Evolutionary conservation across 1,140 invertebrate genomes (phyloP), one percentile per base, ranked within the genome.

Genomic region (Saxidomus purpurata): DNA sequence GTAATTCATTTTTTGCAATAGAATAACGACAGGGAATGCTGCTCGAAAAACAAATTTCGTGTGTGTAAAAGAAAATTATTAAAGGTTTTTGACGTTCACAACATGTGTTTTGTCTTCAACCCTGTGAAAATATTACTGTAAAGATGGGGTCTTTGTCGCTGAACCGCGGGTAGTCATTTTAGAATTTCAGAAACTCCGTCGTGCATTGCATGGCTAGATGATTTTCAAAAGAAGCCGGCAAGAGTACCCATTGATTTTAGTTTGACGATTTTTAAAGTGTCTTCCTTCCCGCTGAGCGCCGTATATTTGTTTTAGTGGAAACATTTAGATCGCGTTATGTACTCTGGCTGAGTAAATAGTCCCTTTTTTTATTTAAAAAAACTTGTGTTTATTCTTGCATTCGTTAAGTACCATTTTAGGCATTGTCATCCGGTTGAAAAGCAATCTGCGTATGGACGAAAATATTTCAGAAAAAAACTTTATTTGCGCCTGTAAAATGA

Each of bases 261-360:
- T 61, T 43, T 80, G 86, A 69, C 86, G 59, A 88, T 47, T 80
- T 71, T 36, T 25, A 36, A 81, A 79, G 52, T 80, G 61, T 31
- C 47, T 36, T 40, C n/a, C 87, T 52, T 28, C 87, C 87, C 59
- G 87, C 80, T 61, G 87, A 55, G 79, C 38, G 43, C 22, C n/a
- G 31, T 47, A 31, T 89, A 84, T 89, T 89, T 89, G 80, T 89
- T 89, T 89, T 89, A 89, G 69, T 74, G 31, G 87, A 89, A 82
- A 89, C 80, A 89, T 89, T 89, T 83, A 77, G 63, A 89, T 76
- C 87, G 25, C 38, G 40, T 19, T 71, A n/a, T 69, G 49, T 67
- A 61, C 28, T 28, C 31, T 11, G 38, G 43, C 28, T 83, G 87
- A 74, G 80, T 77, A 82, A 89, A 89, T 55, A 89, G 4, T 43